Evolutionary conservation across 2,888 invertebrate species (phyloP).

Genomic region (Ectemnius cavifrons): DNA sequence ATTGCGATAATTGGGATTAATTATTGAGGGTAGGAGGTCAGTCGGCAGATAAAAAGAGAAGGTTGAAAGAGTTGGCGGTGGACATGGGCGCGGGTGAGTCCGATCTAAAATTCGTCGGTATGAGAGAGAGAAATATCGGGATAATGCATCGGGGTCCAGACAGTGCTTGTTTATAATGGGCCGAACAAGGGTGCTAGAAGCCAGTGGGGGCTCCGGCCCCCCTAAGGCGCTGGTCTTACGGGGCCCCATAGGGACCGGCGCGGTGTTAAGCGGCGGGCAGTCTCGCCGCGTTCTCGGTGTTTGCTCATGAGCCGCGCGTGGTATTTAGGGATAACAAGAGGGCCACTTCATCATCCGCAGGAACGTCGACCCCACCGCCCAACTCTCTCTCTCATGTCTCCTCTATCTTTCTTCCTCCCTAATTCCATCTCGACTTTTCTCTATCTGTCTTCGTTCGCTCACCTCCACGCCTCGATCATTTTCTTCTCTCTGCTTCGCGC

Average conservation of each 20-base stretch:
- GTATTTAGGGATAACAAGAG: slow-evolving; percentile 77
- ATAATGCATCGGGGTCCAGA: slow-evolving; percentile 73
- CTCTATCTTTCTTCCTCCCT: slow-evolving; percentile 7
- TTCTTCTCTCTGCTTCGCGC: slow-evolving; percentile 13
- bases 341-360: slow-evolving; percentile 75
- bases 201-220: slow-evolving; percentile 75
- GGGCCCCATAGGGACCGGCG: slow-evolving; percentile 65
- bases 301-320: slow-evolving; percentile 75
- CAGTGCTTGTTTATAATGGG: slow-evolving; percentile 76
- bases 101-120: background rate
- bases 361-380: slow-evolving; percentile 64
- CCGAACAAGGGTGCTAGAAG: slow-evolving; percentile 77
- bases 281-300: slow-evolving; percentile 71
- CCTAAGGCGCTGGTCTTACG: slow-evolving; percentile 73
- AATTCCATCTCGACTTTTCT: slow-evolving; percentile 23
- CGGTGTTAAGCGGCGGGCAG: slow-evolving; percentile 73
- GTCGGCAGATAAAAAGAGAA: background rate
- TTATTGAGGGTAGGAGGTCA: background rate
- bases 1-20: background rate
- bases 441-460: slow-evolving; percentile 23
- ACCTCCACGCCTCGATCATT: slow-evolving; percentile 29
- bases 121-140: slow-evolving; percentile 55
- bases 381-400: slow-evolving; percentile 31
- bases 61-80: background rate
- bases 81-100: slow-evolving; percentile 19